phyloP scores from a whole-genome alignment of 1,140 invertebrate genomes.

The Dreissena rostriformis region DNA sequence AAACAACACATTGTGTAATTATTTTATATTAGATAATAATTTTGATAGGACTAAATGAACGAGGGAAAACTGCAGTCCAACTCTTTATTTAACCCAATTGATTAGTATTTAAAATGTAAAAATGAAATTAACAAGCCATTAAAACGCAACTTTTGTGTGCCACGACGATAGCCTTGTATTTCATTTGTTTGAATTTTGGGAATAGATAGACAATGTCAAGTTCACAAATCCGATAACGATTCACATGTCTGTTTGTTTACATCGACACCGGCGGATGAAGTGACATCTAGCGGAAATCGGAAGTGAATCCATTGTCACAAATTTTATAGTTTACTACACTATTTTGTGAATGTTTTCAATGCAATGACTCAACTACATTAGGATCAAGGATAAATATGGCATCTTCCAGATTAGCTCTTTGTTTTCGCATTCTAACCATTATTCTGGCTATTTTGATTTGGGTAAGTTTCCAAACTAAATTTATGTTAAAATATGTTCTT shows the following conservation, averaged over 20 bases:
- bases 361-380: slow-evolving; percentile 32
- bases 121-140: too few relatives aligned
- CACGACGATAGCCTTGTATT: too few relatives aligned
- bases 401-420: slow-evolving; percentile 15
- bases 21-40: too few relatives aligned
- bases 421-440: slow-evolving; percentile 45
- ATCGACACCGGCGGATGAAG: slow-evolving; percentile 38
- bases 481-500: slow-evolving; percentile 53
- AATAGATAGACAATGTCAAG: too few relatives aligned
- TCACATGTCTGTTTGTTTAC: slow-evolving; percentile 21
- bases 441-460: slow-evolving; percentile 25
- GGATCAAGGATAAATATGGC: slow-evolving; percentile 17
- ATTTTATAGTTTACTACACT: slow-evolving; percentile 4
- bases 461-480: slow-evolving; percentile 26
- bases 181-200: too few relatives aligned
- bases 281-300: slow-evolving; percentile 39
- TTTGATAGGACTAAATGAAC: too few relatives aligned
- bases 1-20: too few relatives aligned
- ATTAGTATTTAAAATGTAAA: too few relatives aligned
- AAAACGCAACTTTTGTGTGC: too few relatives aligned
- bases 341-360: slow-evolving; percentile 6
- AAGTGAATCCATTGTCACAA: slow-evolving; percentile 37
- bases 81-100: too few relatives aligned
- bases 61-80: too few relatives aligned
- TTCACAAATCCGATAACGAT: too few relatives aligned